Evolutionary conservation across 2,113 vertebrate species (phyloP), one percentile per base, ranked within the genome.

Genomic region (Rhinolophus ferrumequinum): DNA sequence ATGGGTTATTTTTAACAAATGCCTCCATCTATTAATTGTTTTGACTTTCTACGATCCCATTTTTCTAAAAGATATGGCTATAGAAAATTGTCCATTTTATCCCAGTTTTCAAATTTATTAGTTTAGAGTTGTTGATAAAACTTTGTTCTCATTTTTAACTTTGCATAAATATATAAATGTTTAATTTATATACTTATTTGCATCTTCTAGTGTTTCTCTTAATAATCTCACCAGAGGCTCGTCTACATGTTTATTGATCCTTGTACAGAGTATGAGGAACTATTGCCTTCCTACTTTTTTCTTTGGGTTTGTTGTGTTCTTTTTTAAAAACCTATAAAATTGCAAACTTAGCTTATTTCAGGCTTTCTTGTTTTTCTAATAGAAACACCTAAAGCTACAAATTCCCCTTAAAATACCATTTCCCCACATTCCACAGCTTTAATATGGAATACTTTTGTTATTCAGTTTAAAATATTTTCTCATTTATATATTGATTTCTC

Each of bases 61-160:
- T 64, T 67, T 80, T 58, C 67, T 82, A 72, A 82, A 14, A 35
- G 47, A 72, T 64, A 56, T 56, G 28, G 30, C 67, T 81, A 47
- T 35, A 81, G 30, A 56, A 75, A 66, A 88, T 28, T 38, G 35
- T 38, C 14, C 18, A 58, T 79, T 82, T 79, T 21, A 70, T 64
- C 28, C 50, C 69, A 52, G 62, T 77, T 95, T 90, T 95, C 41
- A 77, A 50, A 90, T 60, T 24, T 73, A 90, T 33, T 84, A 41
- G 58, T 60, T 58, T 76, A 47, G 38, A 60, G 14, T 69, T 41
- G 12, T 44, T 86, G 35, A 86, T 56, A 86, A 80, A 80, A 47
- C 80, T 44, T 44, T 66, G 30, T 50, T 69, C 41, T 52, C 12
- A 52, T 18, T 44, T 87, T 92, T 21, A 60, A 52, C 28, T 77